Evolutionary conservation across 2,797 vertebrate genomes (phyloP).

Genomic region (Gymnocypris eckloni): DNA sequence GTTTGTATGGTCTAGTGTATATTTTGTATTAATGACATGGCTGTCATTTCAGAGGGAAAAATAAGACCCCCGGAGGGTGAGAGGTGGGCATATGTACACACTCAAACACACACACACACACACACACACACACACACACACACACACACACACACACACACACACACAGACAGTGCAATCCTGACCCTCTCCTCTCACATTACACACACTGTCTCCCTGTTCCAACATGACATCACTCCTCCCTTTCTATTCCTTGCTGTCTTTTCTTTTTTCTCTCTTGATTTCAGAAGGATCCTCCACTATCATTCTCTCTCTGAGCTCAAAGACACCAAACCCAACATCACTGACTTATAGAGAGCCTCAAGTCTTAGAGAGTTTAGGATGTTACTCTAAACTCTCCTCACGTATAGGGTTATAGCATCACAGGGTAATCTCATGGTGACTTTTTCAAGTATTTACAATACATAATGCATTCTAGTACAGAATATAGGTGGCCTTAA

Average conservation of each 20-base stretch:
- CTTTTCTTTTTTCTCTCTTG: slow-evolving; percentile 64
- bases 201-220: slow-evolving; percentile 85
- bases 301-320: slow-evolving; percentile 57
- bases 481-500: not conserved
- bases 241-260: slow-evolving; percentile 61
- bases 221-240: slow-evolving; percentile 90
- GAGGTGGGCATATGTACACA: slow-evolving; percentile 9
- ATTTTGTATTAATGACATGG: slow-evolving; percentile 93
- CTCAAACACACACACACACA: slow-evolving; percentile 77
- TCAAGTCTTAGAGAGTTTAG: slow-evolving; percentile 21
- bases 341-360: slow-evolving; percentile 6
- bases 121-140: slow-evolving; percentile 82
- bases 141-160: slow-evolving; percentile 80
- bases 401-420: not conserved
- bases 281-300: slow-evolving; percentile 63
- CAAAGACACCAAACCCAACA: slow-evolving; percentile 46
- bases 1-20: slow-evolving; percentile 70
- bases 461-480: not conserved
- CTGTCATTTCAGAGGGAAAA: slow-evolving; percentile 56
- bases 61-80: slow-evolving; percentile 37
- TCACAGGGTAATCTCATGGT: slow-evolving; percentile 1
- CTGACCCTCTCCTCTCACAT: slow-evolving; percentile 94
- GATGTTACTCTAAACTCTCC: not conserved
- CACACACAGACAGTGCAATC: slow-evolving; percentile 88
- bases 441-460: not conserved